Evolutionary conservation across 2,888 invertebrate species (phyloP).

Genomic region (Oscheius sp.): DNA sequence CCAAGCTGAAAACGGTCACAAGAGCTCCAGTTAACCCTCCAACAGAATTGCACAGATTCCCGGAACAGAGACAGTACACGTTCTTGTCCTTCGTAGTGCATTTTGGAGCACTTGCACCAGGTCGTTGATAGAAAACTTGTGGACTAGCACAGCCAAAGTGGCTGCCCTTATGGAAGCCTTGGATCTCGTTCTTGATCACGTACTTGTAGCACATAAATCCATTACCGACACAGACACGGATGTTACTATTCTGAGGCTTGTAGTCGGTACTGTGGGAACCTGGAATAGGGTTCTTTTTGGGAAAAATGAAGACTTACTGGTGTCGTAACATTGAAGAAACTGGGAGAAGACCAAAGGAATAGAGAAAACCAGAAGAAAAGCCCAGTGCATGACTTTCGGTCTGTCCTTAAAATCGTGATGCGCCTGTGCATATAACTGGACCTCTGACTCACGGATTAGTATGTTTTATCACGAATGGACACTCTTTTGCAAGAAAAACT

Average conservation of each 20-base stretch:
- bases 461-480: background rate
- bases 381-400: background rate
- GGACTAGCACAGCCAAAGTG: slow-evolving; percentile 2
- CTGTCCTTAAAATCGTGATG: background rate
- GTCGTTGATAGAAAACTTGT: background rate
- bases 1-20: too few species aligned
- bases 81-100: background rate
- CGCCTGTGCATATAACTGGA: background rate
- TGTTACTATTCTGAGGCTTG: background rate
- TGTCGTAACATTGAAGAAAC: background rate
- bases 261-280: background rate
- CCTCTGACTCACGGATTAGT: slow-evolving; percentile 5
- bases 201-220: slow-evolving; percentile 1
- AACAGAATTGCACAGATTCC: background rate
- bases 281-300: background rate
- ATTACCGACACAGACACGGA: background rate
- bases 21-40: too few species aligned
- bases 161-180: background rate
- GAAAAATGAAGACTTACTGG: background rate
- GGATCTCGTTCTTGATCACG: background rate
- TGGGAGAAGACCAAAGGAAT: background rate
- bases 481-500: too few species aligned
- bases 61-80: background rate
- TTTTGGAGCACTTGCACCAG: background rate
- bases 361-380: background rate